Percentiles rank a stretch among this genome's conserved stretches.
Conservation (phyloP, 2,797 vertebrate species). For the Clamator glandarius region DNA sequence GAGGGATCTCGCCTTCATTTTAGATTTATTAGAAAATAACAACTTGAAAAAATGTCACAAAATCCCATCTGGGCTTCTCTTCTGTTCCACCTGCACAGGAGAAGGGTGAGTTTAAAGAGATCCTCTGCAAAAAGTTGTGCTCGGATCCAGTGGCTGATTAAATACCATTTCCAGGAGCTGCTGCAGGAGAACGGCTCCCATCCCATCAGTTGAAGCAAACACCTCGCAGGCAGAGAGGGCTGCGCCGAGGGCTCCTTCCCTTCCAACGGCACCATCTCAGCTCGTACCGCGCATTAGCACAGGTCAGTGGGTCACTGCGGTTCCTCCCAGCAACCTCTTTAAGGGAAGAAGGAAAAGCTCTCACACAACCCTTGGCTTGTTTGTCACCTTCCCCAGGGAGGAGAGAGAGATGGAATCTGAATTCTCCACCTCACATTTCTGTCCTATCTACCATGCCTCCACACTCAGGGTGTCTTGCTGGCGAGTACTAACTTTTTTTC, state of each 20-base stretch:
- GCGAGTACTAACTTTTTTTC: background rate
- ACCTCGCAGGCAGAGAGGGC: slow-evolving; percentile 57
- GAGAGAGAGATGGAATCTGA: slow-evolving; percentile 6
- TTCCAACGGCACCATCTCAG: slow-evolving; percentile 11
- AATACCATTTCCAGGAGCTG: slow-evolving; percentile 50
- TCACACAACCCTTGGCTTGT: slow-evolving; percentile 47
- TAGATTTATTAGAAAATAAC: background rate
- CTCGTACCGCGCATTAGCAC: slow-evolving; percentile 47
- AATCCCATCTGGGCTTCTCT: background rate
- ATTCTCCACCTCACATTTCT: background rate
- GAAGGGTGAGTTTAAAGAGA: background rate
- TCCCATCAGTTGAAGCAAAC: slow-evolving; percentile 49
- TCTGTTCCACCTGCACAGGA: background rate
- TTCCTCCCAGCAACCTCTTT: slow-evolving; percentile 65
- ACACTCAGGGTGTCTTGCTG: background rate
- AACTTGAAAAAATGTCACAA: background rate
- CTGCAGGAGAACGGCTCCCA: slow-evolving; percentile 38
- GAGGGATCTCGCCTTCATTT: background rate
- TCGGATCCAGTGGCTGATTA: slow-evolving; percentile 3
- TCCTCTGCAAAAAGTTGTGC: background rate
- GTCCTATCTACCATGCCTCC: background rate
- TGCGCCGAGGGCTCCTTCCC: slow-evolving; percentile 24
- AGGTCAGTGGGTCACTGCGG: slow-evolving; percentile 60
- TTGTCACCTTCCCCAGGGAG: slow-evolving; percentile 20
- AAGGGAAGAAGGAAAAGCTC: slow-evolving; percentile 42